Percentiles rank a stretch among this genome's conserved stretches.
Evolutionary conservation across 2,888 invertebrate species (phyloP).

Genomic region (Meganola albula): DNA sequence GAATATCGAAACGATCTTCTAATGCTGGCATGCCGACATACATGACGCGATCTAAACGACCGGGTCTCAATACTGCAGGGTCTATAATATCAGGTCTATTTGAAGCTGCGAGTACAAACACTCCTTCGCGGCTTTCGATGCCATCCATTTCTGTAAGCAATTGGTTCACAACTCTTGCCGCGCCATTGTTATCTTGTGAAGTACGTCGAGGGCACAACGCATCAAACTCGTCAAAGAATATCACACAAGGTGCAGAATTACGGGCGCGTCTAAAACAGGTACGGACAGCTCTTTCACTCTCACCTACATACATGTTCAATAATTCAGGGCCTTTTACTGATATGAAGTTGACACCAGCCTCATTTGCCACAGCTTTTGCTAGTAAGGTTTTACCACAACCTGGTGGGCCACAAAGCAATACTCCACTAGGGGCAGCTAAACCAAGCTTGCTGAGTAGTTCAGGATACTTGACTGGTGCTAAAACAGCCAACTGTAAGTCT

Average conservation of each 20-base stretch:
- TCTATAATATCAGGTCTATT: slow-evolving; percentile 98
- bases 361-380: slow-evolving; percentile 99
- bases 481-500: slow-evolving; percentile 92
- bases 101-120: slow-evolving; percentile 96
- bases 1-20: slow-evolving; percentile 90
- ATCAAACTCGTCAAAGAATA: slow-evolving; percentile 99
- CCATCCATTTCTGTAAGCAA: slow-evolving; percentile 99
- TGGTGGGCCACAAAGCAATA: slow-evolving; percentile 97
- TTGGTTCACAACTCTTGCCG: slow-evolving; percentile 95
- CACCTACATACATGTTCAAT: slow-evolving; percentile 99
- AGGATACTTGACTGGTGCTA: slow-evolving; percentile 94
- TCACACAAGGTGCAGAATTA: slow-evolving; percentile 97
- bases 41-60: slow-evolving; percentile 92
- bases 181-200: slow-evolving; percentile 83
- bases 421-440: slow-evolving; percentile 89
- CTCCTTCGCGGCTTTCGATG: slow-evolving; percentile 91
- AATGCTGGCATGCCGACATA: slow-evolving; percentile 92
- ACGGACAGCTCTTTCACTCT: slow-evolving; percentile 98
- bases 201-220: slow-evolving; percentile 94
- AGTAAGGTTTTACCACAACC: slow-evolving; percentile 97
- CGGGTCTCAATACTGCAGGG: slow-evolving; percentile 92
- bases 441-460: slow-evolving; percentile 88
- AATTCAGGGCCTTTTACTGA: slow-evolving; percentile 99
- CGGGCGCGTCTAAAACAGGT: slow-evolving; percentile 96
- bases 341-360: slow-evolving; percentile 98